Base-by-base conservation (phyloP, 2,113 vertebrate species). In the Amia ocellicauda region DNA sequence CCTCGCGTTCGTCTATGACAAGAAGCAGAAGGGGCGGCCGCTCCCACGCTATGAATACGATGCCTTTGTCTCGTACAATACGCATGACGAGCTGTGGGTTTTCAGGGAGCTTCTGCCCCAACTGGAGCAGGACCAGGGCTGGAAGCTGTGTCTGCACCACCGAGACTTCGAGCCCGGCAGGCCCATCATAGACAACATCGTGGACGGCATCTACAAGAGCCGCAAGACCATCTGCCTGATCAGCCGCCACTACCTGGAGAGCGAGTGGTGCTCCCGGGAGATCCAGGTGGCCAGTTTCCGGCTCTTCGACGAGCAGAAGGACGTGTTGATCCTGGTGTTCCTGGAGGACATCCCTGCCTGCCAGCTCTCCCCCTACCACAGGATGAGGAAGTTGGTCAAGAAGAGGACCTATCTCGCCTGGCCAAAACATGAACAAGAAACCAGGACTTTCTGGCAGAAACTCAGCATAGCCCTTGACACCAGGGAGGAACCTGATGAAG, bases 261-360 rank as follows among this genome's bases (percentile, higher is more conserved):
- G 85, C 24, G 86, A 86, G 59, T 91, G 88, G 89, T 90, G 87
- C 69, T 91, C 88, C 69, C 80, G 72, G 28, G 88, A 91, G 76
- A 81, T 91, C 27, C 88, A 90, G 71, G n/a, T 85, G 54, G 88
- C 88, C 47, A 89, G 83, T 47, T 91, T 85, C 58, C 81, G 86
- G 8, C 75, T 91, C 29, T 90, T 91, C 24, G 85, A 89, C 4
- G 87, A 91, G 69, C 54, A 77, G 62, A 82, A 78, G 65, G 89
- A 91, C 17, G 85, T 90, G 3, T 69, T 91, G 63, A 81, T 90
- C 52, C 71, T 90, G 68, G 68, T 90, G 40, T 88, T 90, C 0
- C 66, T 91, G 68, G 87, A 90, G 73, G 86, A 89, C 2, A 88
- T 91, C 22, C 80, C 83, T 1, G 9, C 51, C 24, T 16, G 8